phyloP scores from a whole-genome alignment of 2,888 invertebrate species.

The Microplitis deprimator region DNA sequence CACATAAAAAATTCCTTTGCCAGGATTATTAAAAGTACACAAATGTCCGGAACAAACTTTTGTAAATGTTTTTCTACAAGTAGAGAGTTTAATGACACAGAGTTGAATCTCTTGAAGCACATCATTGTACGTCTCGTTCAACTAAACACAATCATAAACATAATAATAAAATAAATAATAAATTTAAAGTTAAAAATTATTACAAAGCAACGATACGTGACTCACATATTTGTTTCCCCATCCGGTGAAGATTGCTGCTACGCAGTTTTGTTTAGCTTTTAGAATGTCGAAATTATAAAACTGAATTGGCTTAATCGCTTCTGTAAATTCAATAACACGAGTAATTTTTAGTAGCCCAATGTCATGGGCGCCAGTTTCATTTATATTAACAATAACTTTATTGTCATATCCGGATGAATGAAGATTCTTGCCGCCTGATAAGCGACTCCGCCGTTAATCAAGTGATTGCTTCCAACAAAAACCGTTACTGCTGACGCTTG shows the following conservation, averaged over 20 bases:
- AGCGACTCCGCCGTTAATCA: conserved; percentile 47
- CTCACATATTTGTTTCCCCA: conserved; percentile 73
- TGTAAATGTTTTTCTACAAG: conserved; percentile 16
- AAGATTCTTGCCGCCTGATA: conserved; percentile 31
- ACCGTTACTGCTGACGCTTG: conserved; percentile 30
- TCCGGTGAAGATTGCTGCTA: conserved; percentile 69
- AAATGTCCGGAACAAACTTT: conserved; percentile 1
- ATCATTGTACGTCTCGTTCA: background rate
- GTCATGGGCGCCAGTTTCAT: conserved; percentile 38
- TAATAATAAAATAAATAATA: background rate
- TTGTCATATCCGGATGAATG: conserved; percentile 46
- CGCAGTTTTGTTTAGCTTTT: conserved; percentile 58
- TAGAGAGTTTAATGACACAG: conserved; percentile 15
- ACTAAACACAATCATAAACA: background rate
- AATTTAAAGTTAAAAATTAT: background rate
- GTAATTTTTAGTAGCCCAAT: conserved; percentile 46
- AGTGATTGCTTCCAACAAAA: conserved; percentile 50
- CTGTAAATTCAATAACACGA: conserved; percentile 44
- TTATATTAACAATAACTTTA: background rate
- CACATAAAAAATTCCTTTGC: conserved; percentile 16
- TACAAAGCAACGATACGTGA: conserved; percentile 16
- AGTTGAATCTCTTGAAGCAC: conserved; percentile 23
- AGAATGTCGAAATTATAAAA: conserved; percentile 66
- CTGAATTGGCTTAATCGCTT: conserved; percentile 67
- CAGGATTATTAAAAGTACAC: background rate